These are phyloP conservation scores for Lota lota DNA, from an alignment of 2,113 vertebrate genomes.

Conservation along the genomic window DNA sequence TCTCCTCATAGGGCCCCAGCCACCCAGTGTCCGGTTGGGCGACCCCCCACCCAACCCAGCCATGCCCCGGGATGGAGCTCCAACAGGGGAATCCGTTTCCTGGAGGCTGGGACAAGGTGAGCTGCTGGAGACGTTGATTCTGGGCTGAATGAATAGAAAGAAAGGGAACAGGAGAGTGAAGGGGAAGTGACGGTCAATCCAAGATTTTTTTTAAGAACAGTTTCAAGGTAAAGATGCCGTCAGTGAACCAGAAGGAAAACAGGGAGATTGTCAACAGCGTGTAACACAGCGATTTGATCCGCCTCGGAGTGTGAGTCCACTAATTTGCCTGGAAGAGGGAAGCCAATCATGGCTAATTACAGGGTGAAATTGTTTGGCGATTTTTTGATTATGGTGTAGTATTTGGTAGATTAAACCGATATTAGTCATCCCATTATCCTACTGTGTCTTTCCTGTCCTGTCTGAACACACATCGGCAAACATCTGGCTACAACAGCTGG, in stretches of 20 bases:
- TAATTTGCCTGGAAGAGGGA: constrained; percentile 82
- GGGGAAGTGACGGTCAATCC: constrained; percentile 15
- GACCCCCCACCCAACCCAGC: constrained; percentile 66
- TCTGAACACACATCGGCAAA: constrained; percentile 45
- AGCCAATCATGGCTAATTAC: constrained; percentile 91
- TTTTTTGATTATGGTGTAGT: constrained; percentile 86
- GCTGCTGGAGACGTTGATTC: constrained; percentile 72
- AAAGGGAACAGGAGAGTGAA: constrained; percentile 34
- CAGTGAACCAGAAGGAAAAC: neutral
- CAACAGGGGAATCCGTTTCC: constrained; percentile 78
- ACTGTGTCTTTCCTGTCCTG: constrained; percentile 73
- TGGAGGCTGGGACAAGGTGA: constrained; percentile 83
- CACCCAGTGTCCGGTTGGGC: constrained; percentile 70
- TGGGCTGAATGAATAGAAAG: constrained; percentile 39
- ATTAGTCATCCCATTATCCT: constrained; percentile 81
- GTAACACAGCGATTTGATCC: constrained; percentile 83
- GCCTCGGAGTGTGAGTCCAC: constrained; percentile 81
- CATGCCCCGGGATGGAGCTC: constrained; percentile 75
- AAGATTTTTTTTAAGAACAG: neutral
- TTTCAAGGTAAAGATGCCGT: neutral
- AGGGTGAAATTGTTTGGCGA: constrained; percentile 92
- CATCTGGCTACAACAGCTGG: constrained; percentile 21
- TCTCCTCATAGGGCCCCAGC: constrained; percentile 77
- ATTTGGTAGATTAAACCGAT: constrained; percentile 89
- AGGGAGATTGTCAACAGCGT: constrained; percentile 67